These are phyloP conservation scores for Gopherus evgoodei DNA, from an alignment of 2,113 vertebrate genomes.

Conservation along the genomic window DNA sequence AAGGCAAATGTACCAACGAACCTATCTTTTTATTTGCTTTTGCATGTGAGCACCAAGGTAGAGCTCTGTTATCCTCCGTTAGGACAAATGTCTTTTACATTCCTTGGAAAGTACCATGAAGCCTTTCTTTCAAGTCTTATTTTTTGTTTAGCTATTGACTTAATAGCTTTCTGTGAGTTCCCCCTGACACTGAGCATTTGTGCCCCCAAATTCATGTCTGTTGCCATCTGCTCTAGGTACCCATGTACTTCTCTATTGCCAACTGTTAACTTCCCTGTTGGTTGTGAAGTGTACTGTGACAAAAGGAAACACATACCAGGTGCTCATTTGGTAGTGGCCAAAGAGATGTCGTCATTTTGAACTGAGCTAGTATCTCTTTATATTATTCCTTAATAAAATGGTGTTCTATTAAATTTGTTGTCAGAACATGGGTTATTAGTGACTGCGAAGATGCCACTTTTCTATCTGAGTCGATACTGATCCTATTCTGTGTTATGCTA, in stretches of 20 bases:
- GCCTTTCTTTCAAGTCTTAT: neutral
- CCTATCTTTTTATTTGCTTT: neutral
- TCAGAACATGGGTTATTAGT: neutral
- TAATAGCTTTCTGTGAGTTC: neutral
- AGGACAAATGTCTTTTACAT: neutral
- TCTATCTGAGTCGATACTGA: neutral
- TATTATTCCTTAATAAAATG: neutral
- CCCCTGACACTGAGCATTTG: neutral
- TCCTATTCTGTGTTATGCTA: neutral
- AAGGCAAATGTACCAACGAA: neutral
- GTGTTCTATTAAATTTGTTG: neutral
- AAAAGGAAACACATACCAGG: neutral
- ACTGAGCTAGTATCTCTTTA: neutral
- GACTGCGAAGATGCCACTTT: neutral
- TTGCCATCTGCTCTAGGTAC: neutral
- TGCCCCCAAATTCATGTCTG: neutral
- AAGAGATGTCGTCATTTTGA: neutral
- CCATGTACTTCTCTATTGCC: neutral
- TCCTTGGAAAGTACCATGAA: neutral
- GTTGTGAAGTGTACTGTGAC: neutral
- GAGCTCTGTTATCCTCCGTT: neutral
- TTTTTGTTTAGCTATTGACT: neutral
- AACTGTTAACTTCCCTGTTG: neutral
- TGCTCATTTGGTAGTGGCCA: neutral
- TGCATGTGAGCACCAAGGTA: neutral